Base-by-base conservation (phyloP, 2,888 invertebrate genomes). In the Pyrochroa serraticornis region DNA sequence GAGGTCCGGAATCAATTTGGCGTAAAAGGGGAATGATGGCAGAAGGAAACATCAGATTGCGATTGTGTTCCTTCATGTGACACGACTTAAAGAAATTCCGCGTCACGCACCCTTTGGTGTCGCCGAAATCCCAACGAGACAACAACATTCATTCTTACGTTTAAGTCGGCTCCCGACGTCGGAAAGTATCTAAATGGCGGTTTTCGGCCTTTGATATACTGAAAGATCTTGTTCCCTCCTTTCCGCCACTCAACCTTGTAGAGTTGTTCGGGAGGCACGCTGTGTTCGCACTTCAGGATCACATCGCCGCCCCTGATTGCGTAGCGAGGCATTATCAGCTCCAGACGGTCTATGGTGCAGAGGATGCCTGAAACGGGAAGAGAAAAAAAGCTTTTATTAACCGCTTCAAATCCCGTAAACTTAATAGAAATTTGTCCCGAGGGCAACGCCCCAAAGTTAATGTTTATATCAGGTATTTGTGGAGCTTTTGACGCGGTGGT, bases 211-310 rank as follows among this genome's bases (percentile, higher is more conserved):
- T 87, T 87, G 75, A 92, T 88, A 78, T 88, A 92, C 80, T 91
- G 90, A 79, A 91, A 90, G 81, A 92, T 88, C 81, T 91, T 92
- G 75, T 83, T 84, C 68, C 85, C 85, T 68, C 83, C 85, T 66
- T 87, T 85, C 50, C 86, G 82, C 84, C 88, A 89, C 77, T 89
- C 90, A 69, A 92, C 90, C 80, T 91, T 91, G 82, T 91, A 89
- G 52, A 92, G 84, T 68, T 89, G 84, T 72, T 88, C 87, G 39
- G 86, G 85, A 43, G 85, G 83, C 57, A 91, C 89, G 79, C 88
- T 89, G 82, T 92, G 91, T 62, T 87, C 84, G 82, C 92, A 92
- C 73, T 85, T 85, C 63, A 92, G 81, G 43, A 85, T 83, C 65
- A 88, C 91, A 63, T 88, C 85, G 55, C 87, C 86, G 51, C 89